Conservation (phyloP, 2,888 invertebrate species). For the Sphaerophoria taeniata region DNA sequence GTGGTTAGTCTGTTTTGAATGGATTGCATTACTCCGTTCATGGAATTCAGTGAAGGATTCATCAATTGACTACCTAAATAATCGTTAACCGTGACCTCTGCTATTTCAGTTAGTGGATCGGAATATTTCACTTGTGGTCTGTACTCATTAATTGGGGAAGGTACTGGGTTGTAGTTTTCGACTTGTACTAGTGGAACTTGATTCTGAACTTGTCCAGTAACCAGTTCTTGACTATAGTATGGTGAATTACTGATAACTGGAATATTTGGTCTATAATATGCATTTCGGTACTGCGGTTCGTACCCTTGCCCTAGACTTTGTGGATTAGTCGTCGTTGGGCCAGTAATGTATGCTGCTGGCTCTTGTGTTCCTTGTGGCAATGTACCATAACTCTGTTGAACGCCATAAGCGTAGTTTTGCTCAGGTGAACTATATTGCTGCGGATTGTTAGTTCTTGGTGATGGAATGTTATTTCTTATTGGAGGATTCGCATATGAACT, state of each 20-base stretch:
- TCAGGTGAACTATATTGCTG: neutral
- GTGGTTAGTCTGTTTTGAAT: constrained; percentile 69
- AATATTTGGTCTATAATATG: neutral
- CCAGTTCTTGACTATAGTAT: neutral
- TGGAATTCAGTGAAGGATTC: constrained; percentile 38
- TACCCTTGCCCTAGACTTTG: neutral
- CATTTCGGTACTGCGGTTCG: neutral
- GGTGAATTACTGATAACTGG: neutral
- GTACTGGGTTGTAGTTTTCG: neutral
- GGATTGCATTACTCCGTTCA: constrained; percentile 62
- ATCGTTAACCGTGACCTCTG: neutral
- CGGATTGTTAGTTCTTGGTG: neutral
- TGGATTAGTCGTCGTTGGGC: neutral
- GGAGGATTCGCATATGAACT: neutral
- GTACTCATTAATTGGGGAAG: neutral
- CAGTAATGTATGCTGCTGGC: neutral
- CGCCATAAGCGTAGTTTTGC: neutral
- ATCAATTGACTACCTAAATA: constrained; percentile 19
- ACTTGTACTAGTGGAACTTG: neutral
- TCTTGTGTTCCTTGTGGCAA: neutral
- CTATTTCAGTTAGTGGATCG: neutral
- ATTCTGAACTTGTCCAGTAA: neutral
- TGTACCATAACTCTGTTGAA: neutral
- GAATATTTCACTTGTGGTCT: neutral
- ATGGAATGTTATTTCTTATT: neutral